Evolutionary conservation across 2,113 vertebrate genomes (phyloP), one percentile per base, ranked within the genome.

Genomic region (Anser brachyrhynchus): DNA sequence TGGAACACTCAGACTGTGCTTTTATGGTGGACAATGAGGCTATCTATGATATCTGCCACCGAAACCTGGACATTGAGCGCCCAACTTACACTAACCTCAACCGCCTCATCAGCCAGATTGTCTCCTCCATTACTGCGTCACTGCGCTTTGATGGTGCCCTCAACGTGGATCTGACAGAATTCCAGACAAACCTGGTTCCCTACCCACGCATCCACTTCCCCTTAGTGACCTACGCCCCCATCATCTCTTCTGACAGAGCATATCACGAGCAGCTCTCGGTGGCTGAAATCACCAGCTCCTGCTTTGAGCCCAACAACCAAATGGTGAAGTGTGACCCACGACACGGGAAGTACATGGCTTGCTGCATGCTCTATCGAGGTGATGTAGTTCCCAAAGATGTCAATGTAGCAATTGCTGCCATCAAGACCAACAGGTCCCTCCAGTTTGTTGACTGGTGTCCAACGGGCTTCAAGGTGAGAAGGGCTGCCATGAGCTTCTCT

Each of bases 1-100:
- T 98, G 87, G 98, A 98, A 83, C 98, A 98, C 12, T 98, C 98
- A 0, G 98, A 98, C 67, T 98, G 98, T 0, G 97, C 98, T 65
- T 98, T 98, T 96, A 98, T 98, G 98, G 98, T 98, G 39, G 98
- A 98, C 5, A 98, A 98, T 0, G 98, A 98, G 65, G 98, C 98
- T 80, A 98, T 98, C 81, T 98, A 98, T 0, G 98, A 98, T 67
- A 98, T 98, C 96, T 98, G 98, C 46, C 96, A 69, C 28, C 77
- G 91, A 2, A 98, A 98, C 87, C 94, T 98, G 35, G 98, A 96
- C 89, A 98, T 98, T 0, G 98, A 98, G 73, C 95, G 97, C 4
- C 98, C 98, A 18, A 98, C 97, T 3, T 98, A 98, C 69, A 98
- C 98, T 57, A 98, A 98, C 95, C 97, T 98, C 20, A 98, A 98